Conservation (phyloP, 1,140 invertebrate genomes). For the Stegodyphus mimosarum region DNA sequence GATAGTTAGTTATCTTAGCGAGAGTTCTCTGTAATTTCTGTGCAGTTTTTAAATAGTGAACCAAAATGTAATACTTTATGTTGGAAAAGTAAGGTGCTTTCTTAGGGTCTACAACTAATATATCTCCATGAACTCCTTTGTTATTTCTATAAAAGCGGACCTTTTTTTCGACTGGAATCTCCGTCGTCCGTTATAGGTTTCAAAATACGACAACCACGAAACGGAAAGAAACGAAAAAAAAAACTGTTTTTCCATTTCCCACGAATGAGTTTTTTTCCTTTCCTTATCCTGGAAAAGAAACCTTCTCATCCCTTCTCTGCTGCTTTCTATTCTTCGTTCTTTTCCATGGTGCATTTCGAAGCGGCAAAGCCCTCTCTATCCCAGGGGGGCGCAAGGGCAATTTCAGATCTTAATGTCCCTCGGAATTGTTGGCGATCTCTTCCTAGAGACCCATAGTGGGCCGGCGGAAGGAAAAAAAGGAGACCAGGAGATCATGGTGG, state of each 20-base stretch:
- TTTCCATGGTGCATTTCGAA: neutral
- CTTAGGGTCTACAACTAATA: no score
- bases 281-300: neutral
- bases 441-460: slow-evolving; percentile 21
- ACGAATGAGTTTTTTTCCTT: neutral
- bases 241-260: neutral
- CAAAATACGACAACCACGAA: neutral
- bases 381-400: neutral
- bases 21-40: no score
- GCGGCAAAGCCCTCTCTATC: neutral
- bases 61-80: no score
- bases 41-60: no score
- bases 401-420: slow-evolving; percentile 35
- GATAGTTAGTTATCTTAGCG: no score
- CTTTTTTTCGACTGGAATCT: no score
- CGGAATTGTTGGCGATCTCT: slow-evolving; percentile 23
- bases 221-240: neutral
- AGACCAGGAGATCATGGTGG: neutral
- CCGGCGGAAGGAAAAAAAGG: slow-evolving; percentile 2
- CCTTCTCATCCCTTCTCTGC: neutral
- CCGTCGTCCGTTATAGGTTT: no score
- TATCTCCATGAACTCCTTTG: no score
- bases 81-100: no score
- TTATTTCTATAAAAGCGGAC: no score
- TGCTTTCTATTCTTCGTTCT: neutral